Evolutionary conservation across 1,140 invertebrate species (phyloP), one percentile per base, ranked within the genome.

Genomic region (Drosophila neocordata): DNA sequence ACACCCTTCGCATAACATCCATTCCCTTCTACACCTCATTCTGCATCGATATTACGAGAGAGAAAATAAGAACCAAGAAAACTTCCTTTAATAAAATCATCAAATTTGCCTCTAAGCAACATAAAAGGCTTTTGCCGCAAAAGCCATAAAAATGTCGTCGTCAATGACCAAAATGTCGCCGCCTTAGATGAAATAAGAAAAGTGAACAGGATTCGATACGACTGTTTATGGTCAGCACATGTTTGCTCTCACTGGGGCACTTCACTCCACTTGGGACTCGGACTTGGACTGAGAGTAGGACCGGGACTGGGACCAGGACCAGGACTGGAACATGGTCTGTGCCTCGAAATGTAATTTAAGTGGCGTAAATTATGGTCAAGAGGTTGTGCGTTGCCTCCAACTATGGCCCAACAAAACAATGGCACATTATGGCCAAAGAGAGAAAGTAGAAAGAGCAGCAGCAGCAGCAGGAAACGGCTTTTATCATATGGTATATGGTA

Each of bases 321-420:
- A 4, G 5, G n/a, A 15, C 38, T 15, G 27, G 41, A 44, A 44
- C 41, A 44, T 44, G 41, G 13, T 44, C 15, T 48, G 15, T 8
- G 41, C 58, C 53, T 61, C 55, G 60, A 76, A 72, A 71, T 58
- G 83, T 87, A 76, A 79, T 88, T 74, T 82, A 88, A 87, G 82
- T 87, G 82, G 78, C 75, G 75, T 78, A 82, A 87, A 87, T 87
- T 87, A 73, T 87, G 82, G 82, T 87, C 83, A 85, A 85, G 82
- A 85, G 78, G 74, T 68, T 74, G 52, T 20, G 44, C 27, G 52
- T 38, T 57, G 65, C 53, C 48, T 13, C 24, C 61, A 64, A 56
- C 70, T 63, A 44, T 55, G 56, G 38, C 34, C 34, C 70, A 48
- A 48, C 41, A 58, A 55, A 55, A 41, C 61, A 59, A 73, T 63